These are phyloP conservation scores for Serrognathus titanus DNA, from an alignment of 2,888 invertebrate genomes.

Conservation along the genomic window DNA sequence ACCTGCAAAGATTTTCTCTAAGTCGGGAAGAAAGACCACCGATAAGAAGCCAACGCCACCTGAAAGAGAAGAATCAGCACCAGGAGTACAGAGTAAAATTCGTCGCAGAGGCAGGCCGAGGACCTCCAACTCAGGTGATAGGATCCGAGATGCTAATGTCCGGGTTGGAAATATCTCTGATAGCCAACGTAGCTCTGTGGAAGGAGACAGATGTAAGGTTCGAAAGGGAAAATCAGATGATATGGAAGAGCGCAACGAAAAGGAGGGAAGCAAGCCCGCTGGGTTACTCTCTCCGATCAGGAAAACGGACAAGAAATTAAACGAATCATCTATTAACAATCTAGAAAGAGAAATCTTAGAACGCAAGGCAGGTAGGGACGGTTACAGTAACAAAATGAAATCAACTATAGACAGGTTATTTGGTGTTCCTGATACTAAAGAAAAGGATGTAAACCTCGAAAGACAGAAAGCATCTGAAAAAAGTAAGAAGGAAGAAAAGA, in stretches of 20 bases:
- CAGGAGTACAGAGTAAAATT: conserved; percentile 44
- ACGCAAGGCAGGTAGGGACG: conserved; percentile 43
- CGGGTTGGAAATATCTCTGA: conserved; percentile 62
- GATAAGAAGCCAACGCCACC: conserved; percentile 44
- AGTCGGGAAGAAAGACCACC: conserved; percentile 25
- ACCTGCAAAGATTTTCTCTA: conserved; percentile 22
- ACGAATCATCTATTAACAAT: conserved; percentile 35
- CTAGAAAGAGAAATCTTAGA: conserved; percentile 48
- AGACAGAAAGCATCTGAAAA: background rate
- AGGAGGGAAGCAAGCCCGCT: conserved; percentile 52
- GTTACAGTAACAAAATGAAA: conserved; percentile 47
- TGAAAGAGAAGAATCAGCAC: conserved; percentile 72
- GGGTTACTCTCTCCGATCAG: conserved; percentile 60
- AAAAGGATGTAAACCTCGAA: background rate
- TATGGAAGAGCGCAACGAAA: conserved; percentile 31
- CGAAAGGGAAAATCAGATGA: conserved; percentile 49
- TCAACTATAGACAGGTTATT: conserved; percentile 57
- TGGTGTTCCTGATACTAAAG: conserved; percentile 36
- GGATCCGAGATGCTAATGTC: conserved; percentile 66
- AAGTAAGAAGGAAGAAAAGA: conserved; percentile 13
- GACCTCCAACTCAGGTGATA: conserved; percentile 54
- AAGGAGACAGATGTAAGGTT: conserved; percentile 40
- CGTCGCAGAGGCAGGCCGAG: conserved; percentile 35
- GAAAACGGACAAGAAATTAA: conserved; percentile 62
- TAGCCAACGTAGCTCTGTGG: conserved; percentile 53